Base-by-base conservation (phyloP, 2,888 invertebrate species). In the Chrysodeixis includens region DNA sequence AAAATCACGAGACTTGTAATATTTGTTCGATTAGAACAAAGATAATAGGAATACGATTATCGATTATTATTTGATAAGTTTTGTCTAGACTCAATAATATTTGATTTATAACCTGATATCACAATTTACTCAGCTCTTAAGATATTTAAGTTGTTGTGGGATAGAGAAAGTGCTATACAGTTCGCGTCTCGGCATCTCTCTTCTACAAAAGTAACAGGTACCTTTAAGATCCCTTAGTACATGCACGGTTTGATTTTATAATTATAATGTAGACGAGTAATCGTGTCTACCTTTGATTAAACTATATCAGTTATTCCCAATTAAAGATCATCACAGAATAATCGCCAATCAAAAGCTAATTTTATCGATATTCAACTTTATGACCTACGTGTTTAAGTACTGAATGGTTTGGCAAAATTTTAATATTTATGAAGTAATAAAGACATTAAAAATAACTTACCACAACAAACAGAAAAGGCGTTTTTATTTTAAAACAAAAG, bases 241-340 rank as follows among this genome's bases (percentile, higher is more conserved):
- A 4, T 2, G 26, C 26, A 26, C 6, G 26, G 6, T 26, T 26
- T 26, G 26, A 26, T 6, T 26, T 26, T 26, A 26, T 4, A 6
- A 57, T 14, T 30, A 49, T 8, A 69, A 35, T 9, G 20, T 60
- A 56, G 46, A 57, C 22, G 35, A 35, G 30, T 61, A 55, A 54
- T 46, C 32, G 26, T 14, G 9, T 30, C 51, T 59, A 54, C 14
- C 40, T 52, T 76, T 57, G 60, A 76, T 71, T 66, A 71, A 46
- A 62, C 66, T 58, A 53, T 57, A 59, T 72, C 67, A 76, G 60
- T 60, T n/a, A n/a, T n/a, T n/a, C n/a, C n/a, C n/a, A n/a, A 71
- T n/a, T 76, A 76, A 76, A 63, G 51, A 35, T 72, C 51, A 20
- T 49, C 54, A 66, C 60, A 60, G 62, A 67, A 62, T 74, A 72